phyloP scores from a whole-genome alignment of 2,113 vertebrate species.

The Suricata suricatta region DNA sequence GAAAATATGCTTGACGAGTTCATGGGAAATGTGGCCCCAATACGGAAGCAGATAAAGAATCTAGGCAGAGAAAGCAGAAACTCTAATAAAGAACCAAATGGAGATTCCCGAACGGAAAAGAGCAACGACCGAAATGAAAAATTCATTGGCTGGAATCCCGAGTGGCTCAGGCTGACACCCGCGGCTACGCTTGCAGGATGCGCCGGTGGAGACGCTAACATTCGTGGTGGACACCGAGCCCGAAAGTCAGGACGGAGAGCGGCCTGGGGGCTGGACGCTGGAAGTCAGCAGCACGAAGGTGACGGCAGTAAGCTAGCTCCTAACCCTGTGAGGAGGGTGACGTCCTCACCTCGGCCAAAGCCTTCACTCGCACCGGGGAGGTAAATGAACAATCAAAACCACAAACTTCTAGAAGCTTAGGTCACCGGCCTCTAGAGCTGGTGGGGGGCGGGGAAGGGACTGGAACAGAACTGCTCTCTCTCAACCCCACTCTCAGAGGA shows the following conservation, averaged over 20 bases:
- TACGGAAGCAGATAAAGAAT: not conserved
- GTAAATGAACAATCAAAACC: not conserved
- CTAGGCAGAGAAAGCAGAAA: not conserved
- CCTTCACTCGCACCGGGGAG: not conserved
- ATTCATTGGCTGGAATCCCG: no score
- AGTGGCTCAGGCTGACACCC: not conserved
- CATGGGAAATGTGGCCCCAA: not conserved
- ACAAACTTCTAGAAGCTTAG: not conserved
- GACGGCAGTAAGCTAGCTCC: accelerated
- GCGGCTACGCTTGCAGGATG: not conserved
- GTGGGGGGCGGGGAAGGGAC: not conserved
- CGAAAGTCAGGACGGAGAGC: not conserved
- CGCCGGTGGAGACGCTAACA: not conserved
- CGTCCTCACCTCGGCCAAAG: not conserved
- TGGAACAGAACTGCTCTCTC: not conserved
- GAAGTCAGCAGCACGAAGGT: not conserved
- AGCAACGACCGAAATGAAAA: not conserved
- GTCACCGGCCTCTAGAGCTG: not conserved
- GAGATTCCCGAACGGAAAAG: not conserved
- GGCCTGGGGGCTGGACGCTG: not conserved
- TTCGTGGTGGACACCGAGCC: accelerated
- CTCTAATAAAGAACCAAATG: not conserved
- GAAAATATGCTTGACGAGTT: not conserved
- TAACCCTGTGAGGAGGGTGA: no score
- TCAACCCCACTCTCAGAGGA: not conserved